Evolutionary conservation across 2,888 invertebrate species (phyloP).

Genomic region (Fabriciana adippe): DNA sequence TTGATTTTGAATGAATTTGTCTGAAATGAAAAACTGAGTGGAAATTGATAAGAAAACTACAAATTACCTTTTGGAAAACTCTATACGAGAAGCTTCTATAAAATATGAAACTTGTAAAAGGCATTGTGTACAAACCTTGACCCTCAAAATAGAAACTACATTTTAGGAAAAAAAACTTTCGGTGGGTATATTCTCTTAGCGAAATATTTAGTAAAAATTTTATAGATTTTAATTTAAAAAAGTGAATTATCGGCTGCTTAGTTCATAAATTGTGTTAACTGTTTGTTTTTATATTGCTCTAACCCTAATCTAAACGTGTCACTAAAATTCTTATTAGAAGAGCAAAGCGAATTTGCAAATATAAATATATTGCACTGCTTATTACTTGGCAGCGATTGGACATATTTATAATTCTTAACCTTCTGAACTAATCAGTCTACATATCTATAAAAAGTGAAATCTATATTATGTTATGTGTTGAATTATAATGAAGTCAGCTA

Average conservation of each 20-base stretch:
- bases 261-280: background rate
- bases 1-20: slow-evolving; percentile 53
- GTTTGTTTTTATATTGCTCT: slow-evolving; percentile 10
- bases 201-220: slow-evolving; percentile 1
- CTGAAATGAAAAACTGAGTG: slow-evolving; percentile 44
- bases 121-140: slow-evolving; percentile 46
- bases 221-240: background rate
- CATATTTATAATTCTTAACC: background rate
- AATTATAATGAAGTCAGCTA: no score
- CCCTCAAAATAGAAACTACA: slow-evolving; percentile 42
- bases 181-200: slow-evolving; percentile 5
- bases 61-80: slow-evolving; percentile 29
- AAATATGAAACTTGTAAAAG: slow-evolving; percentile 45
- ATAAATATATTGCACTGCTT: background rate
- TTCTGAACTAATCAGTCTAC: background rate
- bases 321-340: slow-evolving; percentile 17
- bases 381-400: slow-evolving; percentile 5
- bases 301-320: slow-evolving; percentile 24
- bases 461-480: no score
- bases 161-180: slow-evolving; percentile 25
- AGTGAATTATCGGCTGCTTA: background rate
- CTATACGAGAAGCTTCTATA: slow-evolving; percentile 30
- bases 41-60: slow-evolving; percentile 31
- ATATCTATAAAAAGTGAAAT: background rate
- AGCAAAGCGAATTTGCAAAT: slow-evolving; percentile 14